Evolutionary conservation across 1,140 invertebrate species (phyloP).

Genomic region (Heliconius congener): DNA sequence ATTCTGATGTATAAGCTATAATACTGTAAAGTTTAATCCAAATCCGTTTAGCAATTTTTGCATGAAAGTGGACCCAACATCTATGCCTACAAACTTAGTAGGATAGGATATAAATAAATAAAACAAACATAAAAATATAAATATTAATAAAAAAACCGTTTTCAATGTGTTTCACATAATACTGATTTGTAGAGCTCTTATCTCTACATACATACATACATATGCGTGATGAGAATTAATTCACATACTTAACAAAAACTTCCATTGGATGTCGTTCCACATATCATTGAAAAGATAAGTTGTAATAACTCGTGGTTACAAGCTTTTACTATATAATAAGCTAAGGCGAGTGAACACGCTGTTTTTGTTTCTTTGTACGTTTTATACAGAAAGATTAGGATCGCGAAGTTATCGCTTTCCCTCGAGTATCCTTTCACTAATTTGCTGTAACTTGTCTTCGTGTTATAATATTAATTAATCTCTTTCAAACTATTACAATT

Average conservation of each 20-base stretch:
- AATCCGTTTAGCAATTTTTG: no score
- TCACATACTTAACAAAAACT: conserved; percentile 35
- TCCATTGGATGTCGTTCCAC: conserved; percentile 26
- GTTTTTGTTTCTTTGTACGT: conserved; percentile 18
- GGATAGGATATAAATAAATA: neutral
- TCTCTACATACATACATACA: neutral
- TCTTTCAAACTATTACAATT: neutral
- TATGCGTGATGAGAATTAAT: conserved; percentile 23
- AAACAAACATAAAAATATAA: neutral
- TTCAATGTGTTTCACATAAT: conserved; percentile 24
- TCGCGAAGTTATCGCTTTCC: neutral
- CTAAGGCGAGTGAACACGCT: neutral
- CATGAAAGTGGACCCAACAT: no score
- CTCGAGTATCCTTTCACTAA: neutral
- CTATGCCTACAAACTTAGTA: no score
- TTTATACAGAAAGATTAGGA: neutral
- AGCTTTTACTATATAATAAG: conserved; percentile 21
- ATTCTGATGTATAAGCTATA: no score
- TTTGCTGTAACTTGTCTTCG: neutral
- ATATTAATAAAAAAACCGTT: neutral
- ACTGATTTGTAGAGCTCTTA: conserved; percentile 32
- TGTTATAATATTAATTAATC: conserved; percentile 4
- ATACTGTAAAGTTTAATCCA: no score
- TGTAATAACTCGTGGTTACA: conserved; percentile 10
- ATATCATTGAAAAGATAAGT: conserved; percentile 6